Evolutionary conservation across 2,113 vertebrate genomes (phyloP).

Genomic region (Machaerirhynchus nigripectus): DNA sequence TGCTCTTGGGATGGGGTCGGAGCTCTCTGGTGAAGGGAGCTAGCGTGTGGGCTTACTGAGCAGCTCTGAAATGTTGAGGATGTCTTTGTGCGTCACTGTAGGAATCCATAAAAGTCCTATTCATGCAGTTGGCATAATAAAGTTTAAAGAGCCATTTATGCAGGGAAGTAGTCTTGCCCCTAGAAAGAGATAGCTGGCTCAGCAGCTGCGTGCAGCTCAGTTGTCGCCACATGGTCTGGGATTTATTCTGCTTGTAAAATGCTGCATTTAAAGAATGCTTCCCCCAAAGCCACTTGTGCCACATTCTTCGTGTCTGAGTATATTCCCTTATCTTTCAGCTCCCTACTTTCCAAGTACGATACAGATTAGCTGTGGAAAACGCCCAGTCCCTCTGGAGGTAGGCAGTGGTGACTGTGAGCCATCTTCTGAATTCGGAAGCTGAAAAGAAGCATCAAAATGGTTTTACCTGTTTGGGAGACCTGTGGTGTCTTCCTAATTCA

Average conservation of each 20-base stretch:
- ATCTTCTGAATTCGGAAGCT: neutral
- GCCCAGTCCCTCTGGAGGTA: neutral
- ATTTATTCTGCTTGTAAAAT: constrained; percentile 17
- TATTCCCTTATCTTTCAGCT: neutral
- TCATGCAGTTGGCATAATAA: constrained; percentile 10
- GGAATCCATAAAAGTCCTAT: constrained; percentile 10
- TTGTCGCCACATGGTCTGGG: neutral
- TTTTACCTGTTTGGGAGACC: neutral
- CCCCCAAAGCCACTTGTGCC: neutral
- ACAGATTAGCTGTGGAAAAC: neutral
- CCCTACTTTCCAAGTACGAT: neutral
- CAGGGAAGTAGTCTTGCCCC: neutral
- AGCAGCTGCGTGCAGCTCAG: neutral
- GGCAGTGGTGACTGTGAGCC: neutral
- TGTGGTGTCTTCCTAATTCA: neutral
- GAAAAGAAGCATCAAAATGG: neutral
- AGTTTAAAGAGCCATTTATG: constrained; percentile 10
- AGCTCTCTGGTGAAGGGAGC: neutral
- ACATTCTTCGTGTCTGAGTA: neutral
- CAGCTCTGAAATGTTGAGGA: neutral
- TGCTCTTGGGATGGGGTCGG: neutral
- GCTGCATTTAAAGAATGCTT: neutral
- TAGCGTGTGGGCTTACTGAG: neutral
- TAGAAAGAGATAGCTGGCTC: constrained; percentile 15
- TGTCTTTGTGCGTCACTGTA: constrained; percentile 7